A percentile compares a stretch with the other conserved stretches of the same genome.
Conservation (phyloP, 2,888 invertebrate species). For the Lordiphosa andalusiaca region DNA sequence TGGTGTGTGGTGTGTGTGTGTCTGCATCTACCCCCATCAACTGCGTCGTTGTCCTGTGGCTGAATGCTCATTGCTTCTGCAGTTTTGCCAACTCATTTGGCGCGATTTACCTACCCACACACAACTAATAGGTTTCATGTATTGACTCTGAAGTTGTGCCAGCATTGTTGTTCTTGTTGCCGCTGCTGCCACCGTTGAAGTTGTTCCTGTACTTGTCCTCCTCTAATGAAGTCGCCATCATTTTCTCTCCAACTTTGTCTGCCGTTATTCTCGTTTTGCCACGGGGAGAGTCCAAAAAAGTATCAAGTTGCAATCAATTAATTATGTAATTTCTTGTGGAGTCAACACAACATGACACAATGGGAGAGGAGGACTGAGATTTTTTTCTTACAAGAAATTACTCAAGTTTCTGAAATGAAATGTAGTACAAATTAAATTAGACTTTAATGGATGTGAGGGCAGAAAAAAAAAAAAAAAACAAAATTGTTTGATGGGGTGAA, state of each 20-base stretch:
- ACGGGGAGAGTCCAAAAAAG: conserved; percentile 15
- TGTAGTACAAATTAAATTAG: too few relatives aligned
- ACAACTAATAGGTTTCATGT: conserved; percentile 18
- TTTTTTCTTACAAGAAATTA: background rate
- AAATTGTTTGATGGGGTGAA: too few relatives aligned
- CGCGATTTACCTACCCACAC: conserved; percentile 53
- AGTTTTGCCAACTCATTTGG: conserved; percentile 60
- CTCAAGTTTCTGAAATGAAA: too few relatives aligned
- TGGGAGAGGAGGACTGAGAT: conserved; percentile 4
- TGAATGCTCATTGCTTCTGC: conserved; percentile 30
- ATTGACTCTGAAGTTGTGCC: conserved; percentile 19
- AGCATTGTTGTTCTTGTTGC: too few relatives aligned
- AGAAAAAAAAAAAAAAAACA: too few relatives aligned
- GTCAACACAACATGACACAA: conserved; percentile 10
- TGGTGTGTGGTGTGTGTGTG: too few relatives aligned
- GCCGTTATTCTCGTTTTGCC: conserved; percentile 4
- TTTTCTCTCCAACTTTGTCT: conserved; percentile 28
- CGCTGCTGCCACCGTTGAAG: background rate
- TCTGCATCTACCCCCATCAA: conserved; percentile 3
- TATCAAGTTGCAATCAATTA: conserved; percentile 52
- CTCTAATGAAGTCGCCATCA: conserved; percentile 34
- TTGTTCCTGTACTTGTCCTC: conserved; percentile 1
- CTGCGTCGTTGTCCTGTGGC: conserved; percentile 3
- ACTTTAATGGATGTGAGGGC: too few relatives aligned
- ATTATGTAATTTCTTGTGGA: conserved; percentile 41